Conservation (phyloP, 2,888 invertebrate species). For the Nemurella pictetii region DNA sequence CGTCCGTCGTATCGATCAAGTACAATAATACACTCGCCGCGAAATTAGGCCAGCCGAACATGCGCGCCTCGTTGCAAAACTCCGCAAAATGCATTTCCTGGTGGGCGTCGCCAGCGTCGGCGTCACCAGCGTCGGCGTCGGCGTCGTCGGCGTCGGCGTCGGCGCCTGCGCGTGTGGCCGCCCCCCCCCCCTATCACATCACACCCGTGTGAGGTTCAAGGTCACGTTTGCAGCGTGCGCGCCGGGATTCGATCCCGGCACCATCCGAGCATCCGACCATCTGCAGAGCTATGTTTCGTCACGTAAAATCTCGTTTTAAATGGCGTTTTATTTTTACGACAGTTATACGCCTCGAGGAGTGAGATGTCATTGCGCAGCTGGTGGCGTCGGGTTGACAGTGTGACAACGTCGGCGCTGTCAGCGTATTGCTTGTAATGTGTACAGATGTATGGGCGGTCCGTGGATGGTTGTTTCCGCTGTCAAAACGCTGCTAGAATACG, state of each 20-base stretch:
- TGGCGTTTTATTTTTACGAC: neutral
- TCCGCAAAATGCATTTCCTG: conserved; percentile 18
- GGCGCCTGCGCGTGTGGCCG: neutral
- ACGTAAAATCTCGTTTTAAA: neutral
- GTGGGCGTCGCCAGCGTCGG: neutral
- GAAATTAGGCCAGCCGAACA: neutral
- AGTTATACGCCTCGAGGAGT: neutral
- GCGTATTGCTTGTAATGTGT: neutral
- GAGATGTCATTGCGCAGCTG: neutral
- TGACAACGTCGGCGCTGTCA: neutral
- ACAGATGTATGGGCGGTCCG: too few species aligned
- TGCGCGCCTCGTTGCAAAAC: neutral
- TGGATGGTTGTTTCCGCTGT: too few species aligned
- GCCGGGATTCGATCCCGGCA: neutral
- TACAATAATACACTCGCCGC: neutral
- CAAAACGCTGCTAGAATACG: too few species aligned
- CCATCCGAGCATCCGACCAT: neutral
- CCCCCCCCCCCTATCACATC: neutral
- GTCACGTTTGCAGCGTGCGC: neutral
- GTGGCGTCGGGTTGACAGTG: neutral
- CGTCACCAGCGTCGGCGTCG: neutral
- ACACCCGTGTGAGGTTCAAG: neutral
- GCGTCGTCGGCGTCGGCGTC: neutral
- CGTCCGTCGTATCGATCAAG: conserved; percentile 5
- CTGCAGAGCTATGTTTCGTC: neutral